These are phyloP conservation scores for Lutjanus campechanus DNA, from an alignment of 2,797 vertebrate species.

Conservation along the genomic window DNA sequence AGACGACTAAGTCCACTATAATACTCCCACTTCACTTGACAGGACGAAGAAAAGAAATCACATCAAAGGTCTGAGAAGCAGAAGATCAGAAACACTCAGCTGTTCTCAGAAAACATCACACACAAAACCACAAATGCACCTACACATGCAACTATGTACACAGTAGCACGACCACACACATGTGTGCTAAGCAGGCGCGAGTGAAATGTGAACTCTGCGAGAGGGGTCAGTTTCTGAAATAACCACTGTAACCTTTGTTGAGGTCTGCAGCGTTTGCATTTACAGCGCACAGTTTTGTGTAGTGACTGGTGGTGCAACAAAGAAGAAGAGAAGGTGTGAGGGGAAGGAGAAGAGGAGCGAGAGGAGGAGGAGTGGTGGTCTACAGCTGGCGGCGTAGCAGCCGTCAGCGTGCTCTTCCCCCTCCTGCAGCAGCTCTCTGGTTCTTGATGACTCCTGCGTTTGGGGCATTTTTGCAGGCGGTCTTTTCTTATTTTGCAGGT, in stretches of 20 bases:
- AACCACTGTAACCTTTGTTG: slow-evolving; percentile 59
- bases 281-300: slow-evolving; percentile 29
- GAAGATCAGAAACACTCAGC: slow-evolving; percentile 58
- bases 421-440: slow-evolving; percentile 72
- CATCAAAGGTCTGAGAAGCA: slow-evolving; percentile 51
- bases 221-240: slow-evolving; percentile 55
- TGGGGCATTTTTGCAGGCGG: slow-evolving; percentile 77
- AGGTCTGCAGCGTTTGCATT: slow-evolving; percentile 69
- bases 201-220: slow-evolving; percentile 47
- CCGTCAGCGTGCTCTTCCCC: slow-evolving; percentile 60
- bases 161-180: slow-evolving; percentile 23
- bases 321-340: slow-evolving; percentile 50
- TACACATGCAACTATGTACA: not conserved
- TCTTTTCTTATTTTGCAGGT: slow-evolving; percentile 84
- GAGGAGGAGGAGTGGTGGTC: slow-evolving; percentile 60
- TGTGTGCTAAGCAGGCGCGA: slow-evolving; percentile 9
- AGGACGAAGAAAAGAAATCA: slow-evolving; percentile 48
- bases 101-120: slow-evolving; percentile 29
- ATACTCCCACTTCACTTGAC: slow-evolving; percentile 28
- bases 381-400: slow-evolving; percentile 72
- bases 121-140: slow-evolving; percentile 1
- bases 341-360: slow-evolving; percentile 44
- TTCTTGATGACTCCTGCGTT: slow-evolving; percentile 86
- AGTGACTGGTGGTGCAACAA: slow-evolving; percentile 47
- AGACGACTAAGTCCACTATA: slow-evolving; percentile 58